These are phyloP conservation scores for Balaeniceps rex DNA, from an alignment of 2,113 vertebrate species.

Conservation along the genomic window DNA sequence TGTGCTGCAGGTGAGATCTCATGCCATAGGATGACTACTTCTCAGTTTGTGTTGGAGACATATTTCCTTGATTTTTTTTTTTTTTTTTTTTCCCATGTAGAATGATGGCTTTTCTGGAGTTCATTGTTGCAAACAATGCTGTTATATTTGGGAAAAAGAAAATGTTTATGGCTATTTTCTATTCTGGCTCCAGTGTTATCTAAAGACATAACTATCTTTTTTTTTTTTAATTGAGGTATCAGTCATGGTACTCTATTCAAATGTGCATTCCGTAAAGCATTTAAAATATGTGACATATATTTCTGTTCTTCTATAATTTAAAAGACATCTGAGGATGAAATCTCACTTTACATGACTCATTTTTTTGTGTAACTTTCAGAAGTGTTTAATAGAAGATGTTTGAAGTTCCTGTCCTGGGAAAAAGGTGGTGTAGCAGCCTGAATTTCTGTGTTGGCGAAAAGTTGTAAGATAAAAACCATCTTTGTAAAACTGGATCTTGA, in stretches of 20 bases:
- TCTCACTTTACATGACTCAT: background rate
- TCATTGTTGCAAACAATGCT: background rate
- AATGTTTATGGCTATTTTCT: background rate
- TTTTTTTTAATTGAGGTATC: background rate
- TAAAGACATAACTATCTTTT: background rate
- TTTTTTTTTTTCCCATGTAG: background rate
- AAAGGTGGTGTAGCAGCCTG: background rate
- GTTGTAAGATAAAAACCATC: background rate
- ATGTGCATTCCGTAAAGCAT: background rate
- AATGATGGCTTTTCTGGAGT: background rate
- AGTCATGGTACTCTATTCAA: background rate
- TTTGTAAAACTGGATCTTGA: background rate
- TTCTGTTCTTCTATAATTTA: background rate
- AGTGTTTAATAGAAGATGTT: background rate
- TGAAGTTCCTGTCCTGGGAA: background rate
- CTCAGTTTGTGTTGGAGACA: background rate
- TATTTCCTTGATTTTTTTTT: background rate
- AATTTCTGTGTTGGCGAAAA: background rate
- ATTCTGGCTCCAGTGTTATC: background rate
- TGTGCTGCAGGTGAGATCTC: background rate
- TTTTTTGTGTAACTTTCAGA: background rate
- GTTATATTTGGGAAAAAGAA: background rate
- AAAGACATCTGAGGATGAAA: background rate
- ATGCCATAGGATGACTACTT: background rate
- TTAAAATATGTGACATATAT: background rate